Base-by-base conservation (phyloP, 1,140 invertebrate genomes). In the Carcinoscorpius rotundicauda region DNA sequence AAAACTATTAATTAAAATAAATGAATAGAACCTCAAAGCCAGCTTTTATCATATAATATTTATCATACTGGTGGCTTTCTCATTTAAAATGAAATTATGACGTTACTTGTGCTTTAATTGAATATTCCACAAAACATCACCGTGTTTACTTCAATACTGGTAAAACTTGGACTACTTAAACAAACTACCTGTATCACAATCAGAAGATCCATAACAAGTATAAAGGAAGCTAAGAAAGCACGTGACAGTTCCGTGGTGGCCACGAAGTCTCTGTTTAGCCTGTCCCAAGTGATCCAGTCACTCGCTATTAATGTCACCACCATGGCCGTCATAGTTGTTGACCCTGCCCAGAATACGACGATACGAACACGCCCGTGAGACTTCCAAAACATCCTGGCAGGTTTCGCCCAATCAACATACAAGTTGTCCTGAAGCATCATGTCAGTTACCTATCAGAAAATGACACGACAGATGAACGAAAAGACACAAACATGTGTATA, bases 381-480 rank as follows among this genome's bases (percentile, higher is more conserved):
- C 49, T 76, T 74, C 79, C 80, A 82, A 69, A 79, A 77, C 60
- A 64, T 69, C 4, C 80, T 67, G n/a, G 78, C 73, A 3, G 68
- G 68, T 49, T 72, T 70, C 3, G 77, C 79, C 80, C 81, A 82
- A 51, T 75, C 68, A 0, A 81, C 81, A 69, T 82, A 83, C 10
- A 83, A 72, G 68, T 79, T 78, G 68, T 82, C 81, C 71, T 83
- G 81, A 8, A 83, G 75, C 81, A 83, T 82, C 72, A 83, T 81
- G 68, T 83, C 81, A 58, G 81, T 82, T 6, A 82, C 80, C 79
- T 81, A 73, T 11, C 77, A 71, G 58, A 10, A 57, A 29, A 29
- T 29, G 29, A 29, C 29, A 29, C 29, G 29, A 29, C 2, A 29
- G 29, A 29, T 29, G 0, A 29, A 29, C 29, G 0, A 29, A 29